Evolutionary conservation across 1,140 invertebrate genomes (phyloP), one percentile per base, ranked within the genome.

Genomic region (Aphelenchoides fujianensis): DNA sequence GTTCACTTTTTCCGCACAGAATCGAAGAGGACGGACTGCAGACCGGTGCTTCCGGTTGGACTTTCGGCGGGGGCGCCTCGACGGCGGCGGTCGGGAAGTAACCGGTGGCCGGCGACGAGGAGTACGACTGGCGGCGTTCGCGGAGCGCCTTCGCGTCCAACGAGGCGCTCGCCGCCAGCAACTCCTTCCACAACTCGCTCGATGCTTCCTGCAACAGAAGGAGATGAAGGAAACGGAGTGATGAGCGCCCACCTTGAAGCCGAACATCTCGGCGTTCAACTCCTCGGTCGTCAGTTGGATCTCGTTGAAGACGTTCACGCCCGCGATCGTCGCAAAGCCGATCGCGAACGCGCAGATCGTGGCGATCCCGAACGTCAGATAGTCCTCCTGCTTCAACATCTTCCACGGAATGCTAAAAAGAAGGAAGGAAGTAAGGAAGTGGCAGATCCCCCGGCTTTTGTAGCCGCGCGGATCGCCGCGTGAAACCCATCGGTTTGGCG

Each of bases 221-320:
- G 41, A 16, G 12, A 23, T 48, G 12, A 48, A 12, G 41, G 12
- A 16, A 16, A 48, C 41, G 23, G 23, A 59, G 27, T 30, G 5
- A 30, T 59, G 12, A 59, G 7, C 55, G 41, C 23, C 34, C 55
- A 59, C 19, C 55, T 59, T 59, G 55, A 59, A 59, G 5, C 27
- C 55, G 23, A 7, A 5, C 23, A 59, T 59, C 19, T 59, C 55
- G 34, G 55, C 19, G 7, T 5, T 7, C 55, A 59, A 59, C 19
- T 59, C 55, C 28, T 5, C 55, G 19, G 55, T 19, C 5, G 55
- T 59, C 34, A 7, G 5, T 19, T 19, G 55, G 5, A 59, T 59
- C 23, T 59, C 55, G 19, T 59, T 59, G 19, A 59, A 59, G 5
- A 59, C 55, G 19, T 19, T 19, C 27, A 59, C 5, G 55, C 55